These are phyloP conservation scores for Glossosoma conforme DNA, from an alignment of 1,140 invertebrate species.

Conservation along the genomic window DNA sequence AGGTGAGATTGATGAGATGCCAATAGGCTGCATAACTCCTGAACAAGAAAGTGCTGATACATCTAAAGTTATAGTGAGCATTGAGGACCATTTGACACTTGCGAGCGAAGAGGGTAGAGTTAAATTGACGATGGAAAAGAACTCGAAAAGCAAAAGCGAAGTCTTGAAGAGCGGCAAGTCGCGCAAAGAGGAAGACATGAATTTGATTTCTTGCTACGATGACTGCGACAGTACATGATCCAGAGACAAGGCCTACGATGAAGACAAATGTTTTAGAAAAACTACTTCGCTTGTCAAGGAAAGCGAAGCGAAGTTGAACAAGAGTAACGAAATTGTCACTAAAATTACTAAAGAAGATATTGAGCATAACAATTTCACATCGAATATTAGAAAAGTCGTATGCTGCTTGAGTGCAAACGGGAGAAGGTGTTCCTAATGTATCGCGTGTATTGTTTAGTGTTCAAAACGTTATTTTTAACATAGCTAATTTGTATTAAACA, in stretches of 20 bases:
- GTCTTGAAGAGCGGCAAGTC: constrained; percentile 35
- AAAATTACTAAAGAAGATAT: constrained; percentile 15
- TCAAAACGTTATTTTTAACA: no score
- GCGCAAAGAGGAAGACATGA: constrained; percentile 42
- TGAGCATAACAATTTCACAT: constrained; percentile 29
- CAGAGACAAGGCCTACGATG: constrained; percentile 39
- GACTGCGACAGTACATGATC: constrained; percentile 50
- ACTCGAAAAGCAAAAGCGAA: constrained; percentile 38
- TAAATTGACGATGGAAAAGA: constrained; percentile 38
- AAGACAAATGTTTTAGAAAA: constrained; percentile 34
- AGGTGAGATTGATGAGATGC: constrained; percentile 15
- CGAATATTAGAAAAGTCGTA: constrained; percentile 31
- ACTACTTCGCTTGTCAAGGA: no score
- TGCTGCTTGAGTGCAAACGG: constrained; percentile 27
- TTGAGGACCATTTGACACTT: constrained; percentile 30
- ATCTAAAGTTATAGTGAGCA: constrained; percentile 24
- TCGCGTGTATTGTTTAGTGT: no score
- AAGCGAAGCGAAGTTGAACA: no score
- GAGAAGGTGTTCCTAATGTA: constrained; percentile 28
- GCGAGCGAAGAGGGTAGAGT: constrained; percentile 39
- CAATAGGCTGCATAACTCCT: constrained; percentile 12
- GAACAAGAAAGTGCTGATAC: constrained; percentile 6
- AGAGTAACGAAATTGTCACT: constrained; percentile 11
- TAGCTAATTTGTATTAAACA: no score
- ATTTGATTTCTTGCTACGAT: constrained; percentile 48